These are phyloP conservation scores for Nycticorax nycticorax DNA, from an alignment of 2,113 vertebrate species.

Conservation along the genomic window DNA sequence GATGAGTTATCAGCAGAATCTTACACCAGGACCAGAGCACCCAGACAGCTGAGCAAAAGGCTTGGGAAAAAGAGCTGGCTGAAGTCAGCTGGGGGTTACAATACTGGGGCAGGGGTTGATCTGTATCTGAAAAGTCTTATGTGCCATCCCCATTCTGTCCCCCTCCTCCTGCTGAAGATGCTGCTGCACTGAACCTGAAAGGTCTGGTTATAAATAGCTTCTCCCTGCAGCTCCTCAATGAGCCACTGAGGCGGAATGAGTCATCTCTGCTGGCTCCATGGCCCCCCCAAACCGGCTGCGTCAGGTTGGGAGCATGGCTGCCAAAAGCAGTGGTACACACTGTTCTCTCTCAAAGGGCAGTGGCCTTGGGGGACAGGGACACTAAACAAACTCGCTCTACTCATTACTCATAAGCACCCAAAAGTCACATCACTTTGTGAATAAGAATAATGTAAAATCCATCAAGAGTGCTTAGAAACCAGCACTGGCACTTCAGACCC, in stretches of 20 bases:
- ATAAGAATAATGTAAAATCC: neutral
- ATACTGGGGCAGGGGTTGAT: neutral
- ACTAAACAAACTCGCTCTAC: neutral
- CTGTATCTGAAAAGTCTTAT: neutral
- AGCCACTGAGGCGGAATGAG: slow-evolving; percentile 68
- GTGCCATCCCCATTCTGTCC: neutral
- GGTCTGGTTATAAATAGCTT: slow-evolving; percentile 69
- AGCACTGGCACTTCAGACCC: neutral
- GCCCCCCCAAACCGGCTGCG: slow-evolving; percentile 37
- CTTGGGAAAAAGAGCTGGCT: neutral
- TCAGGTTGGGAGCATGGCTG: slow-evolving; percentile 41
- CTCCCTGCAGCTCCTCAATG: slow-evolving; percentile 64
- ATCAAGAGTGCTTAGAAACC: neutral
- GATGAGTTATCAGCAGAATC: neutral
- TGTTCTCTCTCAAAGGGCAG: slow-evolving; percentile 59
- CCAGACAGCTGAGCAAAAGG: neutral
- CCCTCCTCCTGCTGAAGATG: slow-evolving; percentile 32
- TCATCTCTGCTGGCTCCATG: slow-evolving; percentile 45
- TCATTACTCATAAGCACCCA: neutral
- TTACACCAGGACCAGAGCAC: neutral
- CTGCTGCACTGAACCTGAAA: slow-evolving; percentile 68
- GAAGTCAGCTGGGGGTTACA: neutral
- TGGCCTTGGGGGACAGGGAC: slow-evolving; percentile 34
- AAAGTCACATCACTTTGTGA: neutral
- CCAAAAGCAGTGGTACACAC: slow-evolving; percentile 25